Conservation (phyloP, 2,797 vertebrate genomes). For the Melanotaenia nigrans region DNA sequence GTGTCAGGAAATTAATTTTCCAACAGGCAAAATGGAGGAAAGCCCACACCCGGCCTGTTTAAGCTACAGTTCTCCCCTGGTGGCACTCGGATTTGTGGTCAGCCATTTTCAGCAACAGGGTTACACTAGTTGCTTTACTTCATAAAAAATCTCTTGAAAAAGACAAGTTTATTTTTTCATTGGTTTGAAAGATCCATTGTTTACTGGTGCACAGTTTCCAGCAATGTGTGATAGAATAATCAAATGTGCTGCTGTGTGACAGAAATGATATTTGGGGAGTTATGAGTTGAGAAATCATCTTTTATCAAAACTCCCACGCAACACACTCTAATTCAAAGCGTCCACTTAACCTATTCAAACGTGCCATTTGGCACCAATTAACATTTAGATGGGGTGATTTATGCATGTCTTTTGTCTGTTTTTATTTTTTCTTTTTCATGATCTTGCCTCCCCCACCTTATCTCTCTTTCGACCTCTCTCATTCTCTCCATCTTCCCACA, state of each 20-base stretch:
- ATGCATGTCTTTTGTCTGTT: constrained; percentile 41
- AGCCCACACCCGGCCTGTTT: constrained; percentile 21
- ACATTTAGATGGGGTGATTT: constrained; percentile 70
- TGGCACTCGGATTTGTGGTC: constrained; percentile 26
- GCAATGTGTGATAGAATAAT: constrained; percentile 22
- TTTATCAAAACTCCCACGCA: constrained; percentile 55
- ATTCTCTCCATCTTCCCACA: constrained; percentile 26
- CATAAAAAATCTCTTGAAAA: constrained; percentile 17
- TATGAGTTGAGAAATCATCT: constrained; percentile 54
- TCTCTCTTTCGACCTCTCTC: constrained; percentile 14
- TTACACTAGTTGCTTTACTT: background rate
- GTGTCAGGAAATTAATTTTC: constrained; percentile 55
- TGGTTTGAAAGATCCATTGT: constrained; percentile 47
- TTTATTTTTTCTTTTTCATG: constrained; percentile 20
- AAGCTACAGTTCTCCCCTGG: constrained; percentile 24
- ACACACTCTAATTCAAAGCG: constrained; percentile 42
- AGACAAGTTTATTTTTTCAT: constrained; percentile 22
- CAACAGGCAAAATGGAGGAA: constrained; percentile 23
- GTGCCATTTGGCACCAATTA: constrained; percentile 70
- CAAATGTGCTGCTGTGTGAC: constrained; percentile 46
- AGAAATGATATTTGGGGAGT: constrained; percentile 64
- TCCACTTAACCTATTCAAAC: constrained; percentile 72
- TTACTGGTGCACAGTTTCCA: constrained; percentile 20
- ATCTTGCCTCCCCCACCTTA: constrained; percentile 8
- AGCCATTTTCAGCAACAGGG: background rate